Base-by-base conservation (phyloP, 1,140 invertebrate genomes). In the Aphidius ervi region DNA sequence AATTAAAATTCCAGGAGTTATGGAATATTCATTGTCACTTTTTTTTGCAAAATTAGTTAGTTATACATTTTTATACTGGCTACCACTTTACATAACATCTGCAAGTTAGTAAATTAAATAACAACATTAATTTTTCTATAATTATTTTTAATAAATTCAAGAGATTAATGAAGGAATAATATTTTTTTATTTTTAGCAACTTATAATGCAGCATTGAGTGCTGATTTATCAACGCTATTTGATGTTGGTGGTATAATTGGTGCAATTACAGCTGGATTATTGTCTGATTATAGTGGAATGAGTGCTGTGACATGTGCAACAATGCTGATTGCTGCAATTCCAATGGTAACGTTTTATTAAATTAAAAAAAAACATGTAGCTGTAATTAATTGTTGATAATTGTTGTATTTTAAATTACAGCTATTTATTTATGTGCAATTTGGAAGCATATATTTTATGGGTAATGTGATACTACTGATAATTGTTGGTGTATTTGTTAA, bases 21-120 rank as follows among this genome's bases (percentile, higher is more conserved):
- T 96, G 5, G 95, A 98, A 78, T 99, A 93, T 81, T 95, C 95
- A 0, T 72, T 97, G 3, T 94, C 92, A 45, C 81, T 99, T 42
- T 98, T 98, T 77, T 99, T 98, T 80, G 92, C 94, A n/a, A 99
- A 98, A 79, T 83, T 98, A 6, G 95, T 98, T 56, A 95, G 91
- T 73, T 98, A 99, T 73, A 98, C 95, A 59, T 98, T 98, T 79
- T 85, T 98, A 9, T 98, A 92, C 75, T 99, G 96, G 95, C 81
- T 99, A 65, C 96, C 96, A 50, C 77, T 88, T 10, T 98, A 97
- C 68, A 94, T 99, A 56, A 85, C 87, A 53, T 81, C 83, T 57
- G 90, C 90, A 62, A 92, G 94, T 96, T 74, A 88, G 86, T 85
- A 52, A 52, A 52, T 37, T 23, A 52, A 39, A 52, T 23, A 16